Evolutionary conservation across 2,888 invertebrate genomes (phyloP), one percentile per base, ranked within the genome.

Genomic region (Alcis repandata): DNA sequence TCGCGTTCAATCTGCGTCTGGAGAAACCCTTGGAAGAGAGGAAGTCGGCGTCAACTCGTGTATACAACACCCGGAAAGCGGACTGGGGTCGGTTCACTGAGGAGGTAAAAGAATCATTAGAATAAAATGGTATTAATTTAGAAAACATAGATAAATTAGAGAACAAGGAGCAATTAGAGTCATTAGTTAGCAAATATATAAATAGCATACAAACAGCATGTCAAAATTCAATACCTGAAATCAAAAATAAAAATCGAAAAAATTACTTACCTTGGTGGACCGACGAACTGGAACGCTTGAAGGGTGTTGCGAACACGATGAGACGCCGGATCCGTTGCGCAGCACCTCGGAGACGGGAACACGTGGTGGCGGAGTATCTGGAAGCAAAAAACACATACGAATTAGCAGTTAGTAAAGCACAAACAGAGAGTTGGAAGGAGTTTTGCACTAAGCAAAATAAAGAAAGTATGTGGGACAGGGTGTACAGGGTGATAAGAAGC

Each of bases 251-350:
- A 13, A 17, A 17, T 4, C 41, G 4, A 48, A 11, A 51, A n/a
- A n/a, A n/a, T 54, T 62, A 48, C 59, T 19, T 60, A 9, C 72
- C 73, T 20, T 75, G 72, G 73, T 76, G 74, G 76, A 46, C 65
- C 53, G 52, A 61, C 0, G 64, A 72, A 15, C 71, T 74, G 10
- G 62, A 32, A 0, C 48, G 38, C 9, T 2, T 71, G 62, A 74
- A 71, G 49, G 59, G 52, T 10, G 52, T 58, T 8, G 61, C 69
- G 3, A 15, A 58, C 49, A 71, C 67, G 1, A 60, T n/a, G 45
- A 73, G 64, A 41, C 45, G 71, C 2, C 59, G 74, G n/a, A 69
- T 74, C 59, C 49, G 67, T 0, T 68, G 69, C 4, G 73, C 76
- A 15, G 71, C 73, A 1, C 66, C 59, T 0, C 27, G 40, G 20